These are phyloP conservation scores for Leucophenga varia DNA, from an alignment of 1,140 invertebrate genomes.

Conservation along the genomic window DNA sequence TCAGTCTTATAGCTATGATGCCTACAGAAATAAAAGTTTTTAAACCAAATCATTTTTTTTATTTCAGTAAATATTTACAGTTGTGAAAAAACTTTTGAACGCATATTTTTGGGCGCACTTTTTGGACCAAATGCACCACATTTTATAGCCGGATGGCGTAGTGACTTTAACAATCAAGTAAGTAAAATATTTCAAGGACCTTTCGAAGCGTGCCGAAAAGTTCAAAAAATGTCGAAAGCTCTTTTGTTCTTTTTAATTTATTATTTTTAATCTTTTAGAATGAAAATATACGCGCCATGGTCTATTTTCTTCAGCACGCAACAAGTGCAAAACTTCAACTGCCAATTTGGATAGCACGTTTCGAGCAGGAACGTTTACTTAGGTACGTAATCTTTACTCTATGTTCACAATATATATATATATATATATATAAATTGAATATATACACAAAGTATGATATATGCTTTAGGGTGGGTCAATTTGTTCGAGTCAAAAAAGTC, in stretches of 20 bases:
- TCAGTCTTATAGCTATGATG: no score
- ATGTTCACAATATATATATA: no score
- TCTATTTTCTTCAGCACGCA: slow-evolving; percentile 77
- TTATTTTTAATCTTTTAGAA: slow-evolving; percentile 57
- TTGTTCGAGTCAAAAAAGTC: no score
- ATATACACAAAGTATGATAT: neutral
- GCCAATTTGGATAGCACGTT: slow-evolving; percentile 49
- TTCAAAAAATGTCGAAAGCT: slow-evolving; percentile 3
- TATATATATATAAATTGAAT: no score
- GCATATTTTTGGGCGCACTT: slow-evolving; percentile 75
- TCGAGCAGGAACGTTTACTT: slow-evolving; percentile 44
- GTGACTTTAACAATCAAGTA: slow-evolving; percentile 70
- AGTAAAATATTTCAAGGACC: slow-evolving; percentile 5
- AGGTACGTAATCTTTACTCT: slow-evolving; percentile 37
- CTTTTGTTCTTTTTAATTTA: neutral
- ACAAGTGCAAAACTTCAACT: slow-evolving; percentile 49
- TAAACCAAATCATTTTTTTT: no score
- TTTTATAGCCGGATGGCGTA: slow-evolving; percentile 80
- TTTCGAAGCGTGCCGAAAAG: neutral
- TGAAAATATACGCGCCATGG: slow-evolving; percentile 72
- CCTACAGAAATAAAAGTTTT: no score
- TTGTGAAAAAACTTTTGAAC: slow-evolving; percentile 78
- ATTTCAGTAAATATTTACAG: slow-evolving; percentile 70
- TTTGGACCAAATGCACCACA: slow-evolving; percentile 76
- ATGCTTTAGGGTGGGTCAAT: neutral